Evolutionary conservation across 1,140 invertebrate genomes (phyloP), one percentile per base, ranked within the genome.

Genomic region (Papilio aristodemus): DNA sequence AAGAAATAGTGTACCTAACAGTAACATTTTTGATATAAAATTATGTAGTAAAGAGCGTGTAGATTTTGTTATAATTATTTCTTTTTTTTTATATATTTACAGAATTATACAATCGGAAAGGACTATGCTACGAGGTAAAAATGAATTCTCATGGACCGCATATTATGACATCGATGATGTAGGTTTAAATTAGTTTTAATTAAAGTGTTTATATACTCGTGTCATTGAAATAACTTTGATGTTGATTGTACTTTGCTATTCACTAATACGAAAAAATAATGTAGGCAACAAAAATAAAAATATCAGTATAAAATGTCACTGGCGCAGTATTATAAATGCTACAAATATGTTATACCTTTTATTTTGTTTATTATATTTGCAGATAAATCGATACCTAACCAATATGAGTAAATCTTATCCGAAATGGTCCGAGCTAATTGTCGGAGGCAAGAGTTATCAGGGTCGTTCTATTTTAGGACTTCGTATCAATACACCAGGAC

Each of bases 131-230:
- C 32, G 36, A 22, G 17, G 63, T 13, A 72, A 69, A 9, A 62
- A 73, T 27, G 60, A 37, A 7, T 88, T 86, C 62, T 82, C 81
- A 1, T 89, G 86, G 85, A 79, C 78, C 11, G 77, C 84, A 10
- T 89, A 89, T 60, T 86, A 88, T 62, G 87, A 89, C 43, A 76
- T 89, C 7, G 73, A 85, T 67, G 78, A 81, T 39, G 87, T 88
- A 74, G 82, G 83, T 80, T 70, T 62, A 39, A 50, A 50, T 3
- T 32, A 32, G 27, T 32, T 39, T 38, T 38, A 8, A 8, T 58
- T 41, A 8, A 58, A 58, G 11, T 68, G 19, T 19, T 38, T 38
- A 41, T 66, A 39, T 41, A n/a, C n/a, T n/a, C n/a, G n/a, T n/a
- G n/a, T n/a, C n/a, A n/a, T n/a, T n/a, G n/a, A n/a, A n/a, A n/a